A percentile compares a stretch with the other conserved stretches of the same genome.
phyloP scores from a whole-genome alignment of 2,113 vertebrate species.

The Hemibagrus wyckioides region DNA sequence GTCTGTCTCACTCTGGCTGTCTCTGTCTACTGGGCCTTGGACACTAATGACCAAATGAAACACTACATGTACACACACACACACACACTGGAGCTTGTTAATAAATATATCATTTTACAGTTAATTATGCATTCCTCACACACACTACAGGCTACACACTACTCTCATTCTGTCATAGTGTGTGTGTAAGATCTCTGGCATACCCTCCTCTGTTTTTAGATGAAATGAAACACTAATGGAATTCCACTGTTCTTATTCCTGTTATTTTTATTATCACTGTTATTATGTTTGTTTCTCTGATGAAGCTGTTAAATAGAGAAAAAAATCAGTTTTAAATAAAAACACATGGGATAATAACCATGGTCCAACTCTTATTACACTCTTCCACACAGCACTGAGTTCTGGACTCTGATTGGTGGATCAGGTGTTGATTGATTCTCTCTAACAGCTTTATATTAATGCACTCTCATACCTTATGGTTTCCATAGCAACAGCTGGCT shows the following conservation, averaged over 20 bases:
- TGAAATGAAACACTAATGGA: neutral
- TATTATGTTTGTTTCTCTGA: constrained; percentile 13
- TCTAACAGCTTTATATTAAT: neutral
- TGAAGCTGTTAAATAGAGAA: constrained; percentile 21
- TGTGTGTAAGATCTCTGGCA: neutral
- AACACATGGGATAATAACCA: neutral
- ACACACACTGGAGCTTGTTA: neutral
- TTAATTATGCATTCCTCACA: constrained; percentile 19
- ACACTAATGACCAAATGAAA: constrained; percentile 44
- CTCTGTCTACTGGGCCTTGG: constrained; percentile 8
- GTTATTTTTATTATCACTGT: constrained; percentile 8
- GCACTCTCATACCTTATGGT: neutral
- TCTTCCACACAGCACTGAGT: neutral
- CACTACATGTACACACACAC: neutral
- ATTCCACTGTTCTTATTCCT: constrained; percentile 14
- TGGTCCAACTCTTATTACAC: neutral
- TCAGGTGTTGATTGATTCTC: neutral
- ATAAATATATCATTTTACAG: neutral
- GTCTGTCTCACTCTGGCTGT: constrained; percentile 46
- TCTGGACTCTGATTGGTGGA: neutral
- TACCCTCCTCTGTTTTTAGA: neutral
- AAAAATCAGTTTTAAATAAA: constrained; percentile 37
- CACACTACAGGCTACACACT: neutral
- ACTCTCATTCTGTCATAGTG: neutral
- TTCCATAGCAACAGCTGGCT: too few relatives aligned